Conservation (phyloP, 2,113 vertebrate species). For the Heteronetta atricapilla region DNA sequence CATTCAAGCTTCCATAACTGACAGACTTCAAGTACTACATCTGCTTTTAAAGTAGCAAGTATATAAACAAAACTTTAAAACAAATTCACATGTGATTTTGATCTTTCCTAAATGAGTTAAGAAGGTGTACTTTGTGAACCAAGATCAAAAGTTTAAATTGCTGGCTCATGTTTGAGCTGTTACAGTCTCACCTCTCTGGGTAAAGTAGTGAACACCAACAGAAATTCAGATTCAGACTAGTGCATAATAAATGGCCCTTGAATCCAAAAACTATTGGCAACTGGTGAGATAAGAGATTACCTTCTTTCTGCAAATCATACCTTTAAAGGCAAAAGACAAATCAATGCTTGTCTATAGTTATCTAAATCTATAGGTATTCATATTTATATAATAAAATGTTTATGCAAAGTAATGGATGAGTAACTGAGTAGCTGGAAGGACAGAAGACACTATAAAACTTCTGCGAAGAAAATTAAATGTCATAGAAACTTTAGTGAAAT, state of each 20-base stretch:
- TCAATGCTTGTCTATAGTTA: neutral
- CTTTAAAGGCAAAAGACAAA: neutral
- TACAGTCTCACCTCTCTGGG: neutral
- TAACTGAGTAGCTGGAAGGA: neutral
- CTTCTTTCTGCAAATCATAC: neutral
- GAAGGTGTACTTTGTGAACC: neutral
- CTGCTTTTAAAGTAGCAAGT: neutral
- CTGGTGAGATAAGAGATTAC: neutral
- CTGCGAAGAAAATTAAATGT: neutral
- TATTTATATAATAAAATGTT: neutral
- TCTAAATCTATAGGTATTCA: neutral
- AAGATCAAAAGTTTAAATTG: neutral
- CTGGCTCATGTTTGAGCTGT: neutral
- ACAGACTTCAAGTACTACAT: neutral
- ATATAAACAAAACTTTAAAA: neutral
- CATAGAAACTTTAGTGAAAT: neutral
- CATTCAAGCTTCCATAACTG: neutral
- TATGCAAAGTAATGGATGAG: neutral
- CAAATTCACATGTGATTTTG: neutral
- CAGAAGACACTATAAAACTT: neutral
- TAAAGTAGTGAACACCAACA: neutral
- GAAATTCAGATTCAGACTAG: neutral
- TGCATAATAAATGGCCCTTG: accelerated
- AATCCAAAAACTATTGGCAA: neutral
- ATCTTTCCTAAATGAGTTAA: neutral